Evolutionary conservation across 1,140 invertebrate species (phyloP), one percentile per base, ranked within the genome.

Genomic region (Diabrotica undecimpunctata): DNA sequence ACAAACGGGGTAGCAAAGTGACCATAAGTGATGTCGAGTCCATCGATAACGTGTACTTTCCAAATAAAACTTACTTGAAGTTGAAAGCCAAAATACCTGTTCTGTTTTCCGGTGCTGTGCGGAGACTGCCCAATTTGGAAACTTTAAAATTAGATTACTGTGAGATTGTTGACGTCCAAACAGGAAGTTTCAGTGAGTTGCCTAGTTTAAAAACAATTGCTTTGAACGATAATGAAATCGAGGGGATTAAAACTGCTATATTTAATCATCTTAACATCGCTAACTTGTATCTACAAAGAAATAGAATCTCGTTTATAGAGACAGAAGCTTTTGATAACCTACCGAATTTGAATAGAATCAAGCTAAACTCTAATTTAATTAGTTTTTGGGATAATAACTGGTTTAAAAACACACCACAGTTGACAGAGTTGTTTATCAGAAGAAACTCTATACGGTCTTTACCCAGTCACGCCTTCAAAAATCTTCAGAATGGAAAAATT

Each of bases 271-370:
- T 78, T 10, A 53, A 64, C n/a, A 54, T 78, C 7, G 62, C 63
- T 0, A 65, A 68, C 54, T 65, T 78, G 12, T 71, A 66, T 58
- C 66, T 78, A 14, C 68, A 72, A 13, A 70, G 72, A 57, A 78
- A 78, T 55, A 59, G 65, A 25, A 78, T 78, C 7, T 58, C 54
- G 8, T 61, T 46, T 0, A 78, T 78, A 35, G 71, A 75, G 11
- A 66, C 53, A 14, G 66, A 64, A 46, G 75, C 76, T 39, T 78
- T 78, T 55, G 72, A 77, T 64, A 66, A 76, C 55, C 72, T 78
- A 72, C 65, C 74, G 0, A 64, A 68, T 13, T 65, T 78, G 55
- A 25, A 51, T 2, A 69, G 62, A 53, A 66, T 78, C 8, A 75
- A 73, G 25, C 54, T 77, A 11, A 75, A 77, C 58, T 61, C 61